phyloP scores from a whole-genome alignment of 2,888 invertebrate species.

The Drosophila austrosaltans region DNA sequence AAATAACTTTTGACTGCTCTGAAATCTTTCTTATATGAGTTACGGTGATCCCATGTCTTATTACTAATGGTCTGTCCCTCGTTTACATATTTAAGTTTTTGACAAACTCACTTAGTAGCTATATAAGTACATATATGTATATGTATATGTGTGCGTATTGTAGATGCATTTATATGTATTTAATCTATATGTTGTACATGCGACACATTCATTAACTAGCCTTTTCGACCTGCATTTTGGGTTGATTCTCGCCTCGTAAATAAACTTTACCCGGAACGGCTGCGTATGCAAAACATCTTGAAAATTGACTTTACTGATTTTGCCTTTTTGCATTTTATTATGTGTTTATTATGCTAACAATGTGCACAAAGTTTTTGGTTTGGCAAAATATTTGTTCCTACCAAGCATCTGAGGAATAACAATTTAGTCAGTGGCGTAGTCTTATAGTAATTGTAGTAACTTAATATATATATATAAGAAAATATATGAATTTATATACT shows the following conservation, averaged over 20 bases:
- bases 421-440: conserved; percentile 18
- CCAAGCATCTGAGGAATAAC: conserved; percentile 13
- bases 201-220: conserved; percentile 56
- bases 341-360: conserved; percentile 76
- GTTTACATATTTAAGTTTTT: background rate
- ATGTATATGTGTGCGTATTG: background rate
- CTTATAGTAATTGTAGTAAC: too few relatives aligned
- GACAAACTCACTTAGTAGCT: conserved; percentile 2
- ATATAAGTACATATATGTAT: background rate
- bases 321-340: conserved; percentile 67
- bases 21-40: too few relatives aligned
- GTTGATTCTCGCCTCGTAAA: conserved; percentile 32
- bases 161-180: background rate
- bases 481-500: too few relatives aligned
- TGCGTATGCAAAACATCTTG: conserved; percentile 65
- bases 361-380: conserved; percentile 62
- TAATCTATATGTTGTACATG: conserved; percentile 25
- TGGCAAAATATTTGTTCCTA: conserved; percentile 41
- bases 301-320: conserved; percentile 74
- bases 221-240: conserved; percentile 41
- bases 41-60: background rate
- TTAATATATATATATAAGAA: background rate
- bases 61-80: background rate
- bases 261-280: conserved; percentile 48
- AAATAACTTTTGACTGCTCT: too few relatives aligned